Percentiles rank a stretch among this genome's conserved stretches.
These are phyloP conservation scores for Macrotrachela quadricornifera DNA, from an alignment of 1,140 invertebrate species.

Conservation along the genomic window DNA sequence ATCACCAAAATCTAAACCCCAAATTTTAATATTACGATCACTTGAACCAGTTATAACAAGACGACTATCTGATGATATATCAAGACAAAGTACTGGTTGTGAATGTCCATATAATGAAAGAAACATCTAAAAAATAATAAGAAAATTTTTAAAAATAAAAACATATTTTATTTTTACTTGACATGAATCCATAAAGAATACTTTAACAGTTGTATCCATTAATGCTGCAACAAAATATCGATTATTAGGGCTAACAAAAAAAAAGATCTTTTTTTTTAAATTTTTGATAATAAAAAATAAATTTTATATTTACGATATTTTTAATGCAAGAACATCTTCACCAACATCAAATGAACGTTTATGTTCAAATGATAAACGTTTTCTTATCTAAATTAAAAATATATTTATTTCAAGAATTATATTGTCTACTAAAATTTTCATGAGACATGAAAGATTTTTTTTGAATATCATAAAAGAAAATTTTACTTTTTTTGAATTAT, in stretches of 20 bases:
- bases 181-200: slow-evolving; percentile 76
- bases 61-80: slow-evolving; percentile 71
- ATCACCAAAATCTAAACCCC: slow-evolving; percentile 95
- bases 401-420: neutral
- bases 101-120: slow-evolving; percentile 87
- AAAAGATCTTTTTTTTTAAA: neutral
- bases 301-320: slow-evolving; percentile 23
- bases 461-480: neutral
- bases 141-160: no score
- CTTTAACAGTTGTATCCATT: slow-evolving; percentile 75
- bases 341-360: slow-evolving; percentile 59
- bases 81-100: slow-evolving; percentile 70
- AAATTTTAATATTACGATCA: slow-evolving; percentile 86
- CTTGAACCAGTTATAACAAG: slow-evolving; percentile 76
- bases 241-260: slow-evolving; percentile 48
- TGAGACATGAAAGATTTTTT: no score
- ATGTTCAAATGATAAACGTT: slow-evolving; percentile 56
- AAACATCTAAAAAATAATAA: slow-evolving; percentile 52
- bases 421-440: neutral
- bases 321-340: slow-evolving; percentile 59
- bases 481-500: slow-evolving; percentile 12
- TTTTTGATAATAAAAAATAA: neutral
- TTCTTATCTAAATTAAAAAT: slow-evolving; percentile 18
- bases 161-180: slow-evolving; percentile 41
- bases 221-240: slow-evolving; percentile 69